Evolutionary conservation across 2,888 invertebrate species (phyloP), one percentile per base, ranked within the genome.

Genomic region (Aphodius sticticus): DNA sequence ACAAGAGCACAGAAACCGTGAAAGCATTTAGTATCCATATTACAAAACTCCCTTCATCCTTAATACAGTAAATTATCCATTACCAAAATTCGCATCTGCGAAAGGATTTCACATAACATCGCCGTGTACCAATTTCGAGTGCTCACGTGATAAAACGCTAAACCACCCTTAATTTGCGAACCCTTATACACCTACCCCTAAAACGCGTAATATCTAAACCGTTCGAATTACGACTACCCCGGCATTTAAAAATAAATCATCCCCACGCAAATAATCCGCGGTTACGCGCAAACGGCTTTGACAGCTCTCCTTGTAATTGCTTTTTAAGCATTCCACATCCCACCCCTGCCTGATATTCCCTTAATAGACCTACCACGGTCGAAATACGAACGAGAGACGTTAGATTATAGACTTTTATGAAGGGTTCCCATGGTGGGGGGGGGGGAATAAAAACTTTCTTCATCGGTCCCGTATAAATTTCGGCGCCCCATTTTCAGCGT

Each of bases 181-280:
- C 53, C 53, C 53, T 53, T 53, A 53, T 53, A 53, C 53, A 53
- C 12, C 7, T 12, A 53, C 53, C 53, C 53, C 53, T 9, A 53
- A 53, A 53, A 53, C 9, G 53, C 53, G 53, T 53, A 53, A 53
- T 53, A 53, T 53, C 53, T 53, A 53, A 53, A 53, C 53, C 53
- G 26, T 53, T 53, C 53, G 12, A 53, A 53, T 53, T 53, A 53
- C 53, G 1, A 53, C 53, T 5, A 53, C 3, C 53, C 53, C 9
- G 53, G 53, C 53, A 53, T 53, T 53, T 53, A 53, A 53, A 53
- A 53, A 53, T 53, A 53, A 53, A 53, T 53, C 53, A 53, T 53
- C 53, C 53, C 7, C 53, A 2, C 2, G 53, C 53, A 53, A 53
- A 53, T 53, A 53, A 53, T 53, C 53, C 53, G 53, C 7, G 53